Percentiles rank a stretch among this genome's conserved stretches.
phyloP scores from a whole-genome alignment of 2,797 vertebrate genomes.

The Falco rusticolus region DNA sequence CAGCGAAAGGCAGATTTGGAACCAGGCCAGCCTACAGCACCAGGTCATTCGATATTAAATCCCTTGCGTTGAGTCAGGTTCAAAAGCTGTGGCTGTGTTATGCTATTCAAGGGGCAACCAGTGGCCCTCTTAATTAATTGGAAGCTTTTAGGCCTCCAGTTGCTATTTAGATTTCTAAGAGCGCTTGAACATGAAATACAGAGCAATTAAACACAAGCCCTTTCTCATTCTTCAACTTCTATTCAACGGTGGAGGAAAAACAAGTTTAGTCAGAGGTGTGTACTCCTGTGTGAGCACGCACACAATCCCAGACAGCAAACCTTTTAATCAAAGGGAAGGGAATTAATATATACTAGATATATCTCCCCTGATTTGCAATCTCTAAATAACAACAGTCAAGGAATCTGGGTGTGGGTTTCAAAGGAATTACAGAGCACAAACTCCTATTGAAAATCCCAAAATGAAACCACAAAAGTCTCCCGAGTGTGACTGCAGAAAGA shows the following conservation, averaged over 20 bases:
- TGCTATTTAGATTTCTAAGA: background rate
- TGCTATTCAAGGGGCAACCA: background rate
- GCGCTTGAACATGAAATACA: constrained; percentile 23
- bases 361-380: background rate
- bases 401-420: constrained; percentile 44
- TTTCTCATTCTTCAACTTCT: background rate
- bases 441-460: background rate
- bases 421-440: background rate
- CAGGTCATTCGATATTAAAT: background rate
- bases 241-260: constrained; percentile 13
- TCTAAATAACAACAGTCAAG: constrained; percentile 3
- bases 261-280: constrained; percentile 11
- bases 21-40: background rate
- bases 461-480: accelerated
- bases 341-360: background rate
- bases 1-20: background rate
- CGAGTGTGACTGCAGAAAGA: background rate
- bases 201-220: constrained; percentile 25
- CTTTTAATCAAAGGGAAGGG: background rate
- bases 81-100: background rate
- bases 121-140: background rate
- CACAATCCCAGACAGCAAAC: background rate
- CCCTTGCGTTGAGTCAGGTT: background rate
- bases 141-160: background rate
- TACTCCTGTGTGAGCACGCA: constrained; percentile 1